Conservation (phyloP, 2,797 vertebrate species). For the Cryptoblepharus egeriae region DNA sequence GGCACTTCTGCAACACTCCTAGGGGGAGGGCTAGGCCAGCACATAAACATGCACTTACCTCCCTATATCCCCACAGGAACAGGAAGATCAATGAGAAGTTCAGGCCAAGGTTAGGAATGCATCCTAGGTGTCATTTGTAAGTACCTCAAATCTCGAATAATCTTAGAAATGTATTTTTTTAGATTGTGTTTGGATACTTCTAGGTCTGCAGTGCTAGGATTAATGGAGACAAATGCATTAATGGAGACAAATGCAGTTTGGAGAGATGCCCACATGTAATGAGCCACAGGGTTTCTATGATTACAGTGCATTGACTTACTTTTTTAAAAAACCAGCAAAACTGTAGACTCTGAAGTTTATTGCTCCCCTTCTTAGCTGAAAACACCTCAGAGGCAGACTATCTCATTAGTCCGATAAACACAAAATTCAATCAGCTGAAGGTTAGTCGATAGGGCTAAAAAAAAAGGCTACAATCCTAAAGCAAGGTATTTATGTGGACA, state of each 20-base stretch:
- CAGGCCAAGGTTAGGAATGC: no score
- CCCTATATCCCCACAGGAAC: no score
- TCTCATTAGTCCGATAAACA: background rate
- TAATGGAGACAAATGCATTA: conserved; percentile 49
- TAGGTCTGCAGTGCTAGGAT: conserved; percentile 37
- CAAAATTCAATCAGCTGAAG: conserved; percentile 2
- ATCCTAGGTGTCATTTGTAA: background rate
- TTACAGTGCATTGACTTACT: conserved; percentile 22
- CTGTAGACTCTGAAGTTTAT: conserved; percentile 32
- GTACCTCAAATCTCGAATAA: background rate
- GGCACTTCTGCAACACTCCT: no score
- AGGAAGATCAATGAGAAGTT: no score
- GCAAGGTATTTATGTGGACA: background rate
- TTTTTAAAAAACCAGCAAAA: background rate
- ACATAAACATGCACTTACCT: no score
- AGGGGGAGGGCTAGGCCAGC: no score
- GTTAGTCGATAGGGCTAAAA: background rate
- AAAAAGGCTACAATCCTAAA: no score
- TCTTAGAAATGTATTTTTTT: background rate
- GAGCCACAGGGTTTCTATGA: conserved; percentile 26
- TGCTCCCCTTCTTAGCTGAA: conserved; percentile 42
- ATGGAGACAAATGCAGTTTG: conserved; percentile 42
- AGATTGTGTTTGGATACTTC: background rate
- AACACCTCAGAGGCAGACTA: conserved; percentile 11
- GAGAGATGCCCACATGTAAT: conserved; percentile 6